Base-by-base conservation (phyloP, 64 coral and sea anemone genomes). In the Dendronephthya gigantea region DNA sequence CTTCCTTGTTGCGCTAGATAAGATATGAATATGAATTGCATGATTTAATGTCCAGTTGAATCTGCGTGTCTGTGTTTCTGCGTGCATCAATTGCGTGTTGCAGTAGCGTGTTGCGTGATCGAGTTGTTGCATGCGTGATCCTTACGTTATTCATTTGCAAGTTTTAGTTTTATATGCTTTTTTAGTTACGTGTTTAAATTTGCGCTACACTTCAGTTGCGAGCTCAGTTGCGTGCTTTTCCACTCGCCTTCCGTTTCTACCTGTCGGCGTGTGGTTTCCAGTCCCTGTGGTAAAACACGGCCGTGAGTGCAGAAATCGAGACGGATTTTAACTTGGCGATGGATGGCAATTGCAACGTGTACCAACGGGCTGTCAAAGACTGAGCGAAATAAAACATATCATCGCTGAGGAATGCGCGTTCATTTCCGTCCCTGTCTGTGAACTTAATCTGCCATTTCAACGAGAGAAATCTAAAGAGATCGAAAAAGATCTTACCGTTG, bases 251-350 rank as follows among this genome's bases (percentile, higher is more conserved):
- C 3, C 6, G 3, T 16, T 62, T 81, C 28, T 86, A 98, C 95
- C 95, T 98, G 31, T 90, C 89, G 13, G 22, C 10, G 37, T 98
- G 92, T 47, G 95, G 89, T 55, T 82, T 93, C 95, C 95, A 98
- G 31, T 83, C 85, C 68, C 83, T 98, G 82, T 90, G 76, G 48
- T 85, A 98, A 48, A 98, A 98, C 16, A 98, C 89, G 43, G 95
- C 91, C 29, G 91, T 66, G 85, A 87, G 89, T 27, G 95, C 87
- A 82, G 84, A 98, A 39, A 98, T 32, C 37, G 87, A 88, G 9
- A 98, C 41, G 14, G 33, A 79, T 30, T 87, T 92, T 28, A 98
- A 72, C 49, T 68, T 86, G 50, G 81, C 9, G 7, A 98, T 59
- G 48, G 92, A 66, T 11, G 92, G 95, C 15, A 98, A 40, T 39